phyloP scores from a whole-genome alignment of 2,888 invertebrate species.

The Pachliopta kotzebuea region DNA sequence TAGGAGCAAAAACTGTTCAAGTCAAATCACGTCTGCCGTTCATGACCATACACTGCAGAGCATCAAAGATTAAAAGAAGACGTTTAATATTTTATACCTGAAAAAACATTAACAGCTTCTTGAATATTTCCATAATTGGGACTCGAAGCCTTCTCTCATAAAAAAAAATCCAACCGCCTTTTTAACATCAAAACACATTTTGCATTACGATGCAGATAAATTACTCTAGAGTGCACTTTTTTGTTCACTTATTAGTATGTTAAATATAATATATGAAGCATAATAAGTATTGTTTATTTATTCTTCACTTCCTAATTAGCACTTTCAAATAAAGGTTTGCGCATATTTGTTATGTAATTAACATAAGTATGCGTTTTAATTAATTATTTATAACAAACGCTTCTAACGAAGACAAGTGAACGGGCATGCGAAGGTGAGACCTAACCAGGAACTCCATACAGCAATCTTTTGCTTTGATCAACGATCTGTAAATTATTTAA shows the following conservation, averaged over 20 bases:
- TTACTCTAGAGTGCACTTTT: too few relatives aligned
- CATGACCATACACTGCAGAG: conserved; percentile 27
- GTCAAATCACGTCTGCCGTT: conserved; percentile 39
- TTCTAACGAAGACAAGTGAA: conserved; percentile 21
- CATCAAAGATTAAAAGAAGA: conserved; percentile 8
- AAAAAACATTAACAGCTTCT: too few relatives aligned
- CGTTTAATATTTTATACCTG: background rate
- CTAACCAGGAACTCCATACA: conserved; percentile 20
- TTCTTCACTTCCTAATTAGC: background rate
- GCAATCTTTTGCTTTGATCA: conserved; percentile 19
- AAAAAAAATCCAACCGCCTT: too few relatives aligned
- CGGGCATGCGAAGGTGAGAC: conserved; percentile 24
- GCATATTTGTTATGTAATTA: background rate
- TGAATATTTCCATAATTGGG: too few relatives aligned
- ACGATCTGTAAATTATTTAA: background rate
- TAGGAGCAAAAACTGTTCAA: conserved; percentile 35
- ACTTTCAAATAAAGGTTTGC: background rate
- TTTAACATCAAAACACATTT: too few relatives aligned
- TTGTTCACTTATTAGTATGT: too few relatives aligned
- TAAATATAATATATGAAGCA: too few relatives aligned
- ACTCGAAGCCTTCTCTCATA: too few relatives aligned
- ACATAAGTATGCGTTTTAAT: conserved; percentile 11
- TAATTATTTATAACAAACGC: conserved; percentile 22
- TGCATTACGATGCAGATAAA: too few relatives aligned
- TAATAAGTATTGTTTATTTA: background rate